Conservation (phyloP, 2,797 vertebrate species). For the Brachyalestes nurse region DNA sequence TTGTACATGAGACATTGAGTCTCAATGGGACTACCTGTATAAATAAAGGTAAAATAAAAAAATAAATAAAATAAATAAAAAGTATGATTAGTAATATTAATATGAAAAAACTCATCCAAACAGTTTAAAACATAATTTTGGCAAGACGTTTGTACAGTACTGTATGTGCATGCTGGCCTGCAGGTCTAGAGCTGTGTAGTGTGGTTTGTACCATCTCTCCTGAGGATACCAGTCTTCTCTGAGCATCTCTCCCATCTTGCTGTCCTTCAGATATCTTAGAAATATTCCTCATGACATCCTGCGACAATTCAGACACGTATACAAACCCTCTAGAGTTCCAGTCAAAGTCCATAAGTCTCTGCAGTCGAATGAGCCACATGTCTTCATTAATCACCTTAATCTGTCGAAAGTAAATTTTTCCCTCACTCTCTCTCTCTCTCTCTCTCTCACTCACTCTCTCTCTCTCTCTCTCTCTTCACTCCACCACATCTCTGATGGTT, state of each 20-base stretch:
- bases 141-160: no score
- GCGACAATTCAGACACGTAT: constrained; percentile 38
- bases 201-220: constrained; percentile 49
- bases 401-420: constrained; percentile 5
- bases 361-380: constrained; percentile 9
- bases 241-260: constrained; percentile 58
- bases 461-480: constrained; percentile 13
- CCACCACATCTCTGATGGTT: constrained; percentile 2
- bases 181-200: constrained; percentile 27
- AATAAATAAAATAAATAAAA: no score
- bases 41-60: no score
- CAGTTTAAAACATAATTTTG: no score
- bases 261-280: constrained; percentile 29
- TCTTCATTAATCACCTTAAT: constrained; percentile 19
- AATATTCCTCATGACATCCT: constrained; percentile 40
- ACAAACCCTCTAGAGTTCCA: constrained; percentile 34
- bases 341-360: constrained; percentile 12
- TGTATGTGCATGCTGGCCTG: constrained; percentile 35
- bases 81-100: no score
- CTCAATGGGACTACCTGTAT: no score
- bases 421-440: not conserved
- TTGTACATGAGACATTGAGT: no score
- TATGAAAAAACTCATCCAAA: no score
- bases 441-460: not conserved
- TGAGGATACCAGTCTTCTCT: constrained; percentile 24